phyloP scores from a whole-genome alignment of 2,888 invertebrate genomes.

The Macaria liturata region DNA sequence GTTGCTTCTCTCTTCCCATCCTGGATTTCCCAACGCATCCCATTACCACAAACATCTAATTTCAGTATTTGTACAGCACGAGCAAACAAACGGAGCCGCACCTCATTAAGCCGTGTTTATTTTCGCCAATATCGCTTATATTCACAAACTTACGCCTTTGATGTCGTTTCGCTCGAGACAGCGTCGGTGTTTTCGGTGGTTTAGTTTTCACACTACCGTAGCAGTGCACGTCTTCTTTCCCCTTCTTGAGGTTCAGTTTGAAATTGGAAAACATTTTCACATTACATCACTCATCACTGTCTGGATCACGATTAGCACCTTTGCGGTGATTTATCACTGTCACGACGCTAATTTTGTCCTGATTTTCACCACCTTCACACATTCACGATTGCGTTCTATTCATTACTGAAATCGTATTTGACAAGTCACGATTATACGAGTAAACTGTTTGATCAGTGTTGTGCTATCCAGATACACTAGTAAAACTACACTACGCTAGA shows the following conservation, averaged over 20 bases:
- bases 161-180: slow-evolving; percentile 76
- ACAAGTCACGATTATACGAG: no score
- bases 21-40: slow-evolving; percentile 44
- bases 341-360: neutral
- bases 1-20: slow-evolving; percentile 1
- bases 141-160: slow-evolving; percentile 74
- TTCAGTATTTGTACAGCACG: slow-evolving; percentile 50
- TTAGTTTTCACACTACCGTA: slow-evolving; percentile 77
- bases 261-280: slow-evolving; percentile 81
- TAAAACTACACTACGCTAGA: no score
- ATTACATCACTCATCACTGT: slow-evolving; percentile 37
- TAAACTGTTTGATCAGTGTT: no score
- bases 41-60: slow-evolving; percentile 62
- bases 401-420: slow-evolving; percentile 18
- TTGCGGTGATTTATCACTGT: slow-evolving; percentile 4
- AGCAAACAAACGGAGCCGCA: slow-evolving; percentile 52
- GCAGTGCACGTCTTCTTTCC: slow-evolving; percentile 77
- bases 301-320: slow-evolving; percentile 4
- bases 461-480: no score
- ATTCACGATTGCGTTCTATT: slow-evolving; percentile 30
- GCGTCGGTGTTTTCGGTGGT: slow-evolving; percentile 82
- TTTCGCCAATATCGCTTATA: slow-evolving; percentile 47
- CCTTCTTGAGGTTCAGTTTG: slow-evolving; percentile 77
- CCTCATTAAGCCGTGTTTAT: slow-evolving; percentile 70
- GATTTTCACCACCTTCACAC: slow-evolving; percentile 40